Conservation (phyloP, 2,888 invertebrate genomes). For the Seira sanloemensis region DNA sequence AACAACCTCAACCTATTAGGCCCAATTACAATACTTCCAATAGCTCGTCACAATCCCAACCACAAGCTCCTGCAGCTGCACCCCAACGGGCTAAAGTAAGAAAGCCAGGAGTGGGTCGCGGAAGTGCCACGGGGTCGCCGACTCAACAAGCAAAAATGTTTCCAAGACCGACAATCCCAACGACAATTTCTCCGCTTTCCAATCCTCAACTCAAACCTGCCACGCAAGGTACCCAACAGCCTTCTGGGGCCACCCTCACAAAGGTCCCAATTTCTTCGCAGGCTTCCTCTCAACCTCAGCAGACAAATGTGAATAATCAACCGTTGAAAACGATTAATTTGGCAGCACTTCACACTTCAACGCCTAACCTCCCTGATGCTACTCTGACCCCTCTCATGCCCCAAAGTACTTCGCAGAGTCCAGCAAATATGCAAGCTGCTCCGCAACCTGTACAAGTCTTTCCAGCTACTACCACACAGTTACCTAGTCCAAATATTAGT, state of each 20-base stretch:
- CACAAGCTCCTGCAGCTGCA: conserved; percentile 50
- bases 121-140: conserved; percentile 53
- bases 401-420: conserved; percentile 57
- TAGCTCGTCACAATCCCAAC: conserved; percentile 12
- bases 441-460: conserved; percentile 66
- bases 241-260: conserved; percentile 54
- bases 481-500: conserved; percentile 72
- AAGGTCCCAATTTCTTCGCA: conserved; percentile 51
- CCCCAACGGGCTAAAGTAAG: conserved; percentile 67
- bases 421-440: conserved; percentile 44
- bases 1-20: conserved; percentile 66
- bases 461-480: conserved; percentile 65
- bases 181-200: conserved; percentile 29
- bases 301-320: conserved; percentile 47
- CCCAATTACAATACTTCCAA: conserved; percentile 66
- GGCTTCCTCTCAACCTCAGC: conserved; percentile 19
- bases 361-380: conserved; percentile 70
- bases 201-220: conserved; percentile 57
- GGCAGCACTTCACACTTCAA: conserved; percentile 68
- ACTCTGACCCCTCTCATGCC: conserved; percentile 73
- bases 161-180: conserved; percentile 56
- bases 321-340: conserved; percentile 73
- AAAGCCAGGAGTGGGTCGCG: conserved; percentile 65
- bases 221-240: conserved; percentile 27
- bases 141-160: conserved; percentile 60